Percentiles rank a stretch among this genome's conserved stretches.
Conservation (phyloP, 2,113 vertebrate species). For the Petromus typicus region DNA sequence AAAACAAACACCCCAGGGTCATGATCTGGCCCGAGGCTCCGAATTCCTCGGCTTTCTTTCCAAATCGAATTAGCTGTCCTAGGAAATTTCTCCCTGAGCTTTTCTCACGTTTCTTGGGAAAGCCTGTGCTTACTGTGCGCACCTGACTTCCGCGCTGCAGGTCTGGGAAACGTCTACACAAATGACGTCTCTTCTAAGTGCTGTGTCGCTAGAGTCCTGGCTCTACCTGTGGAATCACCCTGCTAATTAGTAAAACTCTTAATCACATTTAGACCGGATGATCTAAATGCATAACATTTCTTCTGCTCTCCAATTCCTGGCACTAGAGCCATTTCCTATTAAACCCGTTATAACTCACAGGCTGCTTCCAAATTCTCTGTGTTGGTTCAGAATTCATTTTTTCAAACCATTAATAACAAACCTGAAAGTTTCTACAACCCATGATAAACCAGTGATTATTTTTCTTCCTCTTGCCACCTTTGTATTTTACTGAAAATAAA, state of each 20-base stretch:
- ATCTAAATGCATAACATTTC: slow-evolving; percentile 75
- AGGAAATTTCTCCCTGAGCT: not conserved
- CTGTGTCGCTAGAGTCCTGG: not conserved
- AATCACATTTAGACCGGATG: slow-evolving; percentile 69
- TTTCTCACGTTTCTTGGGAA: not conserved
- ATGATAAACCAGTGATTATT: not conserved
- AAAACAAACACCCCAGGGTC: not conserved
- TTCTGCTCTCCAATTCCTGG: slow-evolving; percentile 70
- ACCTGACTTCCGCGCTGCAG: not conserved
- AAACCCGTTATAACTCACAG: slow-evolving; percentile 64
- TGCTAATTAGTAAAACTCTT: slow-evolving; percentile 56
- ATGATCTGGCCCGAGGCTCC: not conserved
- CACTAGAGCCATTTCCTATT: slow-evolving; percentile 68
- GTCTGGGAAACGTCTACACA: not conserved
- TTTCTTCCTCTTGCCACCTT: slow-evolving; percentile 16
- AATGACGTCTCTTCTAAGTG: not conserved
- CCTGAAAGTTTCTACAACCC: not conserved
- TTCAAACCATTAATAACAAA: slow-evolving; percentile 29
- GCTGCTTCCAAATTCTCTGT: slow-evolving; percentile 49
- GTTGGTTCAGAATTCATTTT: not conserved
- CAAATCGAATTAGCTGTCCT: not conserved
- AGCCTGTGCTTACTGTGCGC: not conserved
- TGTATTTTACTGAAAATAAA: not conserved
- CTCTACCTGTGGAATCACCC: slow-evolving; percentile 44
- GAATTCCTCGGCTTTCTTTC: not conserved